phyloP scores from a whole-genome alignment of 2,113 vertebrate species.

The Oryctolagus cuniculus region mOryCun1.1 NC_091443.1:27856501-27857000 shows the following conservation, averaged over 20 bases:
- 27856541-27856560: neutral
- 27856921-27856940: neutral
- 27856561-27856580: neutral
- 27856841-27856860: neutral
- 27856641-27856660: neutral
- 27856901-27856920: neutral
- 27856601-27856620: neutral
- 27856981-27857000: neutral
- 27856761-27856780: neutral
- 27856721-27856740: neutral
- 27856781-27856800: neutral
- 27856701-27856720: neutral
- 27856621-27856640: neutral
- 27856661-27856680: neutral
- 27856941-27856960: neutral
- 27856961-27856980: neutral
- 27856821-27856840: neutral
- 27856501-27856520: neutral
- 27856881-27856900: neutral
- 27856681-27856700: too few relatives aligned
- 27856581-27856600: neutral
- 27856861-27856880: neutral
- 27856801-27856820: neutral
- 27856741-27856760: neutral
- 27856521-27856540: neutral